A percentile compares a stretch with the other conserved stretches of the same genome.
Evolutionary conservation across 2,797 vertebrate species (phyloP).

Genomic region (Platalea minor): DNA sequence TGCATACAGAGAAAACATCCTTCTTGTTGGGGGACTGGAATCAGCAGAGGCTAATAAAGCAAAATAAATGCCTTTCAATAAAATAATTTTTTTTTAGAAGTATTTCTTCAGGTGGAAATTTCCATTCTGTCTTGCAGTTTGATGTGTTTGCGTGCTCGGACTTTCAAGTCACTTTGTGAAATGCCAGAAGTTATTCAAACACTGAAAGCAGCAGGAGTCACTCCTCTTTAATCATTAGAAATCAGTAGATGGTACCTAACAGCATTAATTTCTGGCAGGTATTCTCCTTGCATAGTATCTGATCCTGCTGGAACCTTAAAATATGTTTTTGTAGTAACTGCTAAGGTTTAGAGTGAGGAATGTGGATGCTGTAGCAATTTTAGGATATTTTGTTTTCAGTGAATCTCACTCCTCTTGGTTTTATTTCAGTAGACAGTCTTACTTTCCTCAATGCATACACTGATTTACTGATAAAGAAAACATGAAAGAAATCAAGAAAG

Average conservation of each 20-base stretch:
- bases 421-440: not conserved
- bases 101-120: not conserved
- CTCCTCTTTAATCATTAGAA: not conserved
- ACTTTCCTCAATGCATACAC: not conserved
- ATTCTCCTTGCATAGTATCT: not conserved
- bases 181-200: not conserved
- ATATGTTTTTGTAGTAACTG: rapidly evolving
- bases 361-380: not conserved
- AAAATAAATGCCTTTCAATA: not conserved
- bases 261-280: not conserved
- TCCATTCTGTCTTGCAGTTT: not conserved
- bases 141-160: not conserved
- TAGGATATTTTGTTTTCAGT: not conserved
- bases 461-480: not conserved
- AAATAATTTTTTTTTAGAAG: not conserved
- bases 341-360: not conserved
- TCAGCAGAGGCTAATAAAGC: not conserved
- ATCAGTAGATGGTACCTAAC: not conserved
- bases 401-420: not conserved
- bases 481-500: not conserved
- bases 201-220: not conserved
- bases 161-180: not conserved
- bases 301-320: not conserved
- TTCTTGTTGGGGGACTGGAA: not conserved
- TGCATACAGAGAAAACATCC: not conserved